Evolutionary conservation across 2,888 invertebrate genomes (phyloP), one percentile per base, ranked within the genome.

Genomic region (Flexamia atlantica): DNA sequence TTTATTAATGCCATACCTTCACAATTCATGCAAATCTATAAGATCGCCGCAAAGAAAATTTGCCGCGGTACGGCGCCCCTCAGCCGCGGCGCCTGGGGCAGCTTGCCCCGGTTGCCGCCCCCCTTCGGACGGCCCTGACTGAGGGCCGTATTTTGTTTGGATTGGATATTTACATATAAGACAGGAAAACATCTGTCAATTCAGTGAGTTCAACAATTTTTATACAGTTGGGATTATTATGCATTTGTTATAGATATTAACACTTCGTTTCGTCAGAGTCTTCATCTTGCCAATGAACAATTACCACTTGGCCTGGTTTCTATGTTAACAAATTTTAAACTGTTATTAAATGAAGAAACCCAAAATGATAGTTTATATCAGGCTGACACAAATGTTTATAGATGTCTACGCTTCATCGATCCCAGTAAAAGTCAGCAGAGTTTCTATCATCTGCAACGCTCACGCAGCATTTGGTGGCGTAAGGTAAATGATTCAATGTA

Each of bases 381-480:
- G 17, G 46, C 46, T 23, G 23, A 20, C 25, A 76, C 76, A 17
- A 76, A 76, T 25, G 4, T 42, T 46, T 76, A 76, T 40, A 46
- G 76, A 20, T 42, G 50, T 46, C 36, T 76, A 28, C n/a, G 23
- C 1, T 83, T 76, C 20, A 64, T 83, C 7, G 57, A 42, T 42
- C 82, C 46, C 32, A 74, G 70, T 12, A 81, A 84, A 17, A 86
- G 87, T n/a, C 87, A 92, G 88, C 94, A 94, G 87, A 92, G 93
- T 88, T 96, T 95, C 89, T 93, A 95, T 88, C 93, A 94, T 87
- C 94, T 95, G 91, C 96, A 96, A 88, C 92, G 94, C 85, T 94
- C 95, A 88, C 92, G 96, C 83, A 95, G 95, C 89, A 94, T 94
- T 87, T 97, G 97, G 96, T 97, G 97, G 97, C 94, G 96, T 90